Evolutionary conservation across 2,797 vertebrate genomes (phyloP).

Genomic region (Danio jaintianensis): DNA sequence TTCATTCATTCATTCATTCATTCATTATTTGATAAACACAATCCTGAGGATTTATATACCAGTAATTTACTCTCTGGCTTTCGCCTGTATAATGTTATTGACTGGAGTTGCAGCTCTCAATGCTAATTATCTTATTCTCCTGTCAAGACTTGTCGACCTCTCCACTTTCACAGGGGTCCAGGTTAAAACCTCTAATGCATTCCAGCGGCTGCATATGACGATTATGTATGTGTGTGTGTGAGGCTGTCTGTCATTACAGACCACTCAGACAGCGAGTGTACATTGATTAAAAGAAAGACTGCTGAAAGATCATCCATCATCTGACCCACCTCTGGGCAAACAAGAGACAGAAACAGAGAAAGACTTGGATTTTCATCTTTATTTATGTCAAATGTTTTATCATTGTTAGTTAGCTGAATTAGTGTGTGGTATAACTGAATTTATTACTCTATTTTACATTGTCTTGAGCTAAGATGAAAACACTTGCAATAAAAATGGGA

Average conservation of each 20-base stretch:
- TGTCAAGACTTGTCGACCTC: slow-evolving; percentile 19
- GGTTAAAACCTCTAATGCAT: slow-evolving; percentile 23
- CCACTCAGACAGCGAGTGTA: slow-evolving; percentile 24
- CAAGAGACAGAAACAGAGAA: slow-evolving; percentile 11
- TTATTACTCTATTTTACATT: background rate
- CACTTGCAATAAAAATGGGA: too few relatives aligned
- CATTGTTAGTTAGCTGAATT: background rate
- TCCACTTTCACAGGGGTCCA: slow-evolving; percentile 20
- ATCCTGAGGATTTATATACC: background rate
- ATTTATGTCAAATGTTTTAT: background rate
- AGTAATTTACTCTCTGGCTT: background rate
- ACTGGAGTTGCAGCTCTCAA: background rate
- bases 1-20: too few relatives aligned
- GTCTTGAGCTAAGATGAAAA: background rate
- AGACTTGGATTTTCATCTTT: background rate
- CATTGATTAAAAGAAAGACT: slow-evolving; percentile 41
- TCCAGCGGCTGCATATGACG: background rate
- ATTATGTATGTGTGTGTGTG: background rate
- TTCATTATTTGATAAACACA: background rate
- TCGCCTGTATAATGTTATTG: background rate
- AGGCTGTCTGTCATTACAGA: slow-evolving; percentile 26
- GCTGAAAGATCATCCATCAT: slow-evolving; percentile 45
- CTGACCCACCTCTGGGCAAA: slow-evolving; percentile 33
- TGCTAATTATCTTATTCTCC: slow-evolving; percentile 25
- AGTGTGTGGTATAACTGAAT: background rate